phyloP scores from a whole-genome alignment of 2,797 vertebrate genomes.

The Ceryle rudis region DNA sequence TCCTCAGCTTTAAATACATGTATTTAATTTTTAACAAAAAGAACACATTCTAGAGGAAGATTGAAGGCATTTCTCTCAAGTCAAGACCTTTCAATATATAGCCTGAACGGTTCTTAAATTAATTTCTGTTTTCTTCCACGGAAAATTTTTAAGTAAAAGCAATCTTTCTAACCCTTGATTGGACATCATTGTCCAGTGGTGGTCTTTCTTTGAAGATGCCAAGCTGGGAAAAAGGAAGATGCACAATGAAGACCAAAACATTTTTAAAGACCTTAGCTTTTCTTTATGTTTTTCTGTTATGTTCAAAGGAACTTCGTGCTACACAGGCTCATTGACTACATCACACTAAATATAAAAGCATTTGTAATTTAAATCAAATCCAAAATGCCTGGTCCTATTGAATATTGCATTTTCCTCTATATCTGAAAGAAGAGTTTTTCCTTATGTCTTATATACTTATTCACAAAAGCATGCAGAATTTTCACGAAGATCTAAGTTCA shows the following conservation, averaged over 20 bases:
- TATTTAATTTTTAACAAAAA: conserved; percentile 9
- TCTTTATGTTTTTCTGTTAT: neutral
- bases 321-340: neutral
- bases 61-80: neutral
- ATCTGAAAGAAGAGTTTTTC: neutral
- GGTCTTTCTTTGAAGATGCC: neutral
- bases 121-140: neutral
- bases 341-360: neutral
- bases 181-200: neutral
- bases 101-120: neutral
- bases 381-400: neutral
- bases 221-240: neutral
- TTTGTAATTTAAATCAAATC: neutral
- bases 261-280: neutral
- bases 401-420: neutral
- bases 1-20: neutral
- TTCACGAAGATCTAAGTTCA: neutral
- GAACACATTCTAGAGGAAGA: neutral
- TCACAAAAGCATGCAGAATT: neutral
- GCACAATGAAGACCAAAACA: neutral
- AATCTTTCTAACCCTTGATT: neutral
- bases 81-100: neutral
- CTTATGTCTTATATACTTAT: neutral
- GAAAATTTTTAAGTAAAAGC: neutral
- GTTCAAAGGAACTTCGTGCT: neutral